A percentile compares a stretch with the other conserved stretches of the same genome.
Conservation (phyloP, 2,888 invertebrate species). For the Dolichomitus sp. region DNA sequence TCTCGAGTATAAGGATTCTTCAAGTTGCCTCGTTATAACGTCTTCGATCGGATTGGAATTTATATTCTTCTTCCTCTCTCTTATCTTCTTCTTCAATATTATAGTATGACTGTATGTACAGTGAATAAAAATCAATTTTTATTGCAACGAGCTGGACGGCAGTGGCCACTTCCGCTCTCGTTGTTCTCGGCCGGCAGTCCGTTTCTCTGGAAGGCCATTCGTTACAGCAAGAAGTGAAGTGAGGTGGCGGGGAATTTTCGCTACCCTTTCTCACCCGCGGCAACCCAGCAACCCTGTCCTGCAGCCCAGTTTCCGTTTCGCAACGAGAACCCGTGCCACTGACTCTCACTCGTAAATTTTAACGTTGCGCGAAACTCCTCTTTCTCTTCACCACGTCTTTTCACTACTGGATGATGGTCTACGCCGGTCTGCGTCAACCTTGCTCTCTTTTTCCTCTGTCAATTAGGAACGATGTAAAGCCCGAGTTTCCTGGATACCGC, state of each 20-base stretch:
- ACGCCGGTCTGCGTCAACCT: conserved; percentile 39
- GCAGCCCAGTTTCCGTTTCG: conserved; percentile 49
- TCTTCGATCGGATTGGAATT: conserved; percentile 8
- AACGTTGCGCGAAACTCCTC: conserved; percentile 55
- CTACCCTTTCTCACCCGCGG: conserved; percentile 37
- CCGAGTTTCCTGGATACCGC: conserved; percentile 73
- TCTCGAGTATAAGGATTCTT: not conserved
- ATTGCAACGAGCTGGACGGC: conserved; percentile 53
- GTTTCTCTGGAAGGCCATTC: conserved; percentile 60
- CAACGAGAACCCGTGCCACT: conserved; percentile 35
- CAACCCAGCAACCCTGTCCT: conserved; percentile 37
- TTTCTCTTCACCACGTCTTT: conserved; percentile 43
- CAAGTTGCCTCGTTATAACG: conserved; percentile 20
- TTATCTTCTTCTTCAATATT: not conserved
- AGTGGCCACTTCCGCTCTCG: conserved; percentile 59
- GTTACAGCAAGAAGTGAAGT: conserved; percentile 48
- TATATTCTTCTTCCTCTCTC: not conserved
- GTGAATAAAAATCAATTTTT: conserved; percentile 63
- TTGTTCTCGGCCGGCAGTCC: conserved; percentile 52
- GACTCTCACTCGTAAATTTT: conserved; percentile 63
- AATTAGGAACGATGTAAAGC: conserved; percentile 80
- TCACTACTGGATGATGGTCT: conserved; percentile 22
- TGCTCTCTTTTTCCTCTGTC: conserved; percentile 74
- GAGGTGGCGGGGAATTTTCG: conserved; percentile 23
- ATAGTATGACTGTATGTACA: conserved; percentile 16